phyloP scores from a whole-genome alignment of 2,113 vertebrate species.

The Phoxinus phoxinus region DNA sequence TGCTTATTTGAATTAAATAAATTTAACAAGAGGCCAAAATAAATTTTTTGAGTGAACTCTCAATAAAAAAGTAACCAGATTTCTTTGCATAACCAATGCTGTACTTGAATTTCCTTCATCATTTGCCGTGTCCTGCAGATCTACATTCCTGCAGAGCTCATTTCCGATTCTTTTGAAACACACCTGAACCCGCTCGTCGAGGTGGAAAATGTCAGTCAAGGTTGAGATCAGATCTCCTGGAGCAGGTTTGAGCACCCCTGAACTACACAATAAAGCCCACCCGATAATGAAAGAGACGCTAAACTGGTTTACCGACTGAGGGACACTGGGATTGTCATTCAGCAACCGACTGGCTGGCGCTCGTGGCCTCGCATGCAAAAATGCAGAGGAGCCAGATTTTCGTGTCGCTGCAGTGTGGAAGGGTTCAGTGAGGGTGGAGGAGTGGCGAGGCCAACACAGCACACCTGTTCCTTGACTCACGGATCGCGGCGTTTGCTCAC shows the following conservation, averaged over 20 bases:
- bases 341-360: not conserved
- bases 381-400: slow-evolving; percentile 46
- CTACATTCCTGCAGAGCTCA: not conserved
- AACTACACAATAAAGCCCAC: not conserved
- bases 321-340: not conserved
- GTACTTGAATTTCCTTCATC: not conserved
- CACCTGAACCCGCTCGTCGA: not conserved
- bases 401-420: slow-evolving; percentile 26
- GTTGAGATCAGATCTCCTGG: not conserved
- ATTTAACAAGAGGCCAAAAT: too few species aligned
- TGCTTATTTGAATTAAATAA: too few species aligned
- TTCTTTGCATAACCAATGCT: not conserved
- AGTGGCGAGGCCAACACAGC: not conserved
- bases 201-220: not conserved
- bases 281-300: not conserved
- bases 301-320: not conserved
- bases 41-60: too few species aligned
- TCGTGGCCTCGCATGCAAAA: slow-evolving; percentile 16
- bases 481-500: not conserved
- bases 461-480: not conserved
- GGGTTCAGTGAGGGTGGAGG: not conserved
- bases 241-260: not conserved
- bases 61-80: not conserved
- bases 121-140: not conserved
- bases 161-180: not conserved